Base-by-base conservation (phyloP, 2,113 vertebrate species). In the Carassius auratus region DNA sequence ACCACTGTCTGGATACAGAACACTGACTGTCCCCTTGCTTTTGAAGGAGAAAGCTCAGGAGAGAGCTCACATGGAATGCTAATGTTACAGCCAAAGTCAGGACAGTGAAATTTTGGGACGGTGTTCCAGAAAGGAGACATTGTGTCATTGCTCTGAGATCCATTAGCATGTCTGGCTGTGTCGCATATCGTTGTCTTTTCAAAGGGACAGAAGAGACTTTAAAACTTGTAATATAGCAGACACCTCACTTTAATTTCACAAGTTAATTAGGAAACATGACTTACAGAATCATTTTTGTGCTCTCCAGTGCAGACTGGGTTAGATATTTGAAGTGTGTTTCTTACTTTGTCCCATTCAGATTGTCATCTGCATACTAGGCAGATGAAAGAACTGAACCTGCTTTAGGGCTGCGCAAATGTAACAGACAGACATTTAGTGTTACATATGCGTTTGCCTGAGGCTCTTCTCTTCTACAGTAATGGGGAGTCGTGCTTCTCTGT, bases 381-480 rank as follows among this genome's bases (percentile, higher is more conserved):
- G 68, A 85, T 81, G 68, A 79, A 82, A 77, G 48, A 52, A 69
- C 9, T n/a, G 57, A 80, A 76, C 76, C 52, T 26, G 81, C 69
- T 21, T 23, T 59, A 75, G 50, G 83, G 79, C 59, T 74, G 84
- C 45, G 23, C 64, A 71, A 77, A 45, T 45, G 48, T 84, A 81
- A 87, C 81, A 86, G 86, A 89, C 88, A 89, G 84, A 74, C 81
- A 36, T 87, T 89, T 87, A 88, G 71, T 76, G 62, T 85, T 81
- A 87, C 87, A 87, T 52, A 80, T 85, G 85, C 85, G 26, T 42
- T 87, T 77, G 85, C 87, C 89, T 71, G 42, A n/a, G 84, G 89
- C 85, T 38, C 23, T 69, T 38, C 48, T 84, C 64, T 36, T 36
- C 81, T 52, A 19, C 21, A 23, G 75, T 87, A 87, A 87, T 86